phyloP scores from a whole-genome alignment of 2,113 vertebrate genomes.

The Leptobrachium ailaonicum region DNA sequence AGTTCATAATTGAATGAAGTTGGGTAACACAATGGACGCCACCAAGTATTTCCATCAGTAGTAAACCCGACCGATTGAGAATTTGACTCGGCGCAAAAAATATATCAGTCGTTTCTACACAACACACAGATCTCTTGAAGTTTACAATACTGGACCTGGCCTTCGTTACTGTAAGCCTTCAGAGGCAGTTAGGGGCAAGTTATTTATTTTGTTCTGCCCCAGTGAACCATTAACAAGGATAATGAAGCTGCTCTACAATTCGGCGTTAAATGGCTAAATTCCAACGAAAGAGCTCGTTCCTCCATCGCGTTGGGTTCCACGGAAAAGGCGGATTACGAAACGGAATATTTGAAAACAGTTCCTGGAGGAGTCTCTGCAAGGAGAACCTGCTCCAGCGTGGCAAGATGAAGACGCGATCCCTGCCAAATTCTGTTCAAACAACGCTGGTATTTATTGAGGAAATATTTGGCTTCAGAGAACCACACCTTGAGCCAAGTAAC shows the following conservation, averaged over 20 bases:
- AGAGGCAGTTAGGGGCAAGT: neutral
- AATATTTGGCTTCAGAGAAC: constrained; percentile 38
- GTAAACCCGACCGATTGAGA: too few species aligned
- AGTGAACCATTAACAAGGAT: constrained; percentile 2
- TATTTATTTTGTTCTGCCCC: constrained; percentile 15
- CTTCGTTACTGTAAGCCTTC: neutral
- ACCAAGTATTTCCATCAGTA: too few species aligned
- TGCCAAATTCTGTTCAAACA: constrained; percentile 28
- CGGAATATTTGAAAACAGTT: too few species aligned
- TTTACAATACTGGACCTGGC: neutral
- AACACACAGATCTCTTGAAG: neutral
- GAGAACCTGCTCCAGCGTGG: constrained; percentile 18
- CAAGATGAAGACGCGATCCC: neutral
- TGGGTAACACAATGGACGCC: too few species aligned
- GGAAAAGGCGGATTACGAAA: too few species aligned
- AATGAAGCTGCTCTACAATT: neutral
- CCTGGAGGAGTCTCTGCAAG: too few species aligned
- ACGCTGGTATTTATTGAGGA: constrained; percentile 18
- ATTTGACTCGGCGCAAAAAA: too few species aligned
- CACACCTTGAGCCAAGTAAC: constrained; percentile 20
- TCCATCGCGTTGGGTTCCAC: too few species aligned
- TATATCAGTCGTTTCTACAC: too few species aligned
- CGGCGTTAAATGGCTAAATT: too few species aligned
- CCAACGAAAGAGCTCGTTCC: too few species aligned
- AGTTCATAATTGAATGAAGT: too few species aligned